Evolutionary conservation across 30 jellyfish, hydroid and myxozoan genomes (phyloP).

Genomic region (Turritopsis dohrnii): DNA sequence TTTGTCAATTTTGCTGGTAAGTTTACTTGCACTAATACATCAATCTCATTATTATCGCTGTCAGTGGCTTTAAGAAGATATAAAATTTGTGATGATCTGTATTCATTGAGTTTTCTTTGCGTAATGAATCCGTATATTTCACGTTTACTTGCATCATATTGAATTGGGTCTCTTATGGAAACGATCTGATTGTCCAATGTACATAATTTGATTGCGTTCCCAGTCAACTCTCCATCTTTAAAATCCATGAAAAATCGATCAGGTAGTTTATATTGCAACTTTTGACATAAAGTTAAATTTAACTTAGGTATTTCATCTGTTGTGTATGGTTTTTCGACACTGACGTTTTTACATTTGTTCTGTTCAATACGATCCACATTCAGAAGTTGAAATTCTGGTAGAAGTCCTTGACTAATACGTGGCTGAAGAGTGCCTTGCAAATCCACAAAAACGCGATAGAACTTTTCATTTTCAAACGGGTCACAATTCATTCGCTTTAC

Average conservation of each 20-base stretch:
- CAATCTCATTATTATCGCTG: neutral
- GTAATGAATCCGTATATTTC: neutral
- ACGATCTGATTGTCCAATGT: neutral
- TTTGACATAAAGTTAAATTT: neutral
- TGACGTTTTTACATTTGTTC: neutral
- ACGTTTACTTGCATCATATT: neutral
- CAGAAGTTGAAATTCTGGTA: slow-evolving; percentile 3
- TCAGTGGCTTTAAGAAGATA: slow-evolving; percentile 14
- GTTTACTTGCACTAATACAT: neutral
- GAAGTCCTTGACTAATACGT: neutral
- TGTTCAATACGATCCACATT: neutral
- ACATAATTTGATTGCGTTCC: neutral
- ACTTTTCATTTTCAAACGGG: neutral
- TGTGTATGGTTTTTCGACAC: neutral
- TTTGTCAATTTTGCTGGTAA: neutral
- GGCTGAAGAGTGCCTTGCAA: neutral
- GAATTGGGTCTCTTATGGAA: neutral
- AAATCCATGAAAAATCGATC: slow-evolving; percentile 15
- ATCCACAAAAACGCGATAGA: neutral
- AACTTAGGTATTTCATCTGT: slow-evolving; percentile 10
- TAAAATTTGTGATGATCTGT: neutral
- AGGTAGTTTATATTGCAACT: slow-evolving; percentile 2
- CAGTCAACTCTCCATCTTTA: slow-evolving; percentile 17
- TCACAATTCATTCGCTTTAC: neutral
- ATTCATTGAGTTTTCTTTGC: neutral